A percentile compares a stretch with the other conserved stretches of the same genome.
phyloP scores from a whole-genome alignment of 2,113 vertebrate species.

The Vombatus ursinus region DNA sequence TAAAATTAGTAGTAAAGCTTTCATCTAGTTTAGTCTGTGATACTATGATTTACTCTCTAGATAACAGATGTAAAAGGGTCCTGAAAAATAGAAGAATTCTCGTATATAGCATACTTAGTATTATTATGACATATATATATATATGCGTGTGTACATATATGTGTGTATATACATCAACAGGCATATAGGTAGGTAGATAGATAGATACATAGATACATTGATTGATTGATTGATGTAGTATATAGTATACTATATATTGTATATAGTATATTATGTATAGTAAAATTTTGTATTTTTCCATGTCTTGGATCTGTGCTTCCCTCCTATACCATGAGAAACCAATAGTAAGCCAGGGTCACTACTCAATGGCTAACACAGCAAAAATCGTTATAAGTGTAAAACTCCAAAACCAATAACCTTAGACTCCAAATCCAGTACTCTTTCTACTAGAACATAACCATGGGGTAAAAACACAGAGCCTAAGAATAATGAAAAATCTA shows the following conservation, averaged over 20 bases:
- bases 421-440: background rate
- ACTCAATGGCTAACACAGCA: background rate
- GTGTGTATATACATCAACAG: too few species aligned
- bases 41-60: background rate
- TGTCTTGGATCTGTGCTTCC: background rate
- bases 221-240: too few species aligned
- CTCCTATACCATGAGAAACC: background rate
- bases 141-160: too few species aligned
- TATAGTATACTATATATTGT: too few species aligned
- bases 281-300: background rate
- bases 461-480: background rate
- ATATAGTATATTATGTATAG: background rate
- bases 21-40: background rate
- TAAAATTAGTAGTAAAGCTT: background rate
- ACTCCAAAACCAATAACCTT: background rate
- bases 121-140: background rate
- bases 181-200: too few species aligned
- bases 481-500: conserved; percentile 3
- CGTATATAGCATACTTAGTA: background rate
- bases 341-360: background rate
- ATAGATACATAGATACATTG: too few species aligned
- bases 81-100: background rate
- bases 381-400: background rate
- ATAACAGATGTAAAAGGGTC: background rate
- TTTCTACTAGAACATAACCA: background rate